Conservation (phyloP, 2,888 invertebrate genomes). For the Agapostemon virescens region DNA sequence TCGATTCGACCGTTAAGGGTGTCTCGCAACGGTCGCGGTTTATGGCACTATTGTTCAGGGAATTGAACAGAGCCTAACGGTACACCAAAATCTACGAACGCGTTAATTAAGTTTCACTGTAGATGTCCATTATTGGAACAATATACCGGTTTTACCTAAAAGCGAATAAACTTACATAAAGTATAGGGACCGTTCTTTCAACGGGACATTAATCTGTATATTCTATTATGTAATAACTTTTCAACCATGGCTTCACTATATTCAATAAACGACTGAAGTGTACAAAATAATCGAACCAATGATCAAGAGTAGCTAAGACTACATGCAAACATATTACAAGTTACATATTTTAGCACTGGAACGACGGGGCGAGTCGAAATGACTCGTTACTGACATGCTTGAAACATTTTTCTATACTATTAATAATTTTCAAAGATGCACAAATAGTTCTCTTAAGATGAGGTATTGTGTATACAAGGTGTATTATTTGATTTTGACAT, state of each 20-base stretch:
- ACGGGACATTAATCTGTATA: neutral
- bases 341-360: neutral
- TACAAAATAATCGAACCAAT: neutral
- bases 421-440: too few species aligned
- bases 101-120: constrained; percentile 7
- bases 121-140: neutral
- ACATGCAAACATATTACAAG: neutral
- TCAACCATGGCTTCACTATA: neutral
- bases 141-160: neutral
- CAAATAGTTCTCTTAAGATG: too few species aligned
- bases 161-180: neutral
- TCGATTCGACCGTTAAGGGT: constrained; percentile 5
- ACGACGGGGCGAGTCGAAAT: too few species aligned
- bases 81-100: neutral
- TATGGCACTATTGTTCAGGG: neutral
- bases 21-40: constrained; percentile 11
- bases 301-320: too few species aligned
- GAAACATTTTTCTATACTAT: too few species aligned
- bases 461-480: too few species aligned
- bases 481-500: neutral
- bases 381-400: too few species aligned
- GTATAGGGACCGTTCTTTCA: neutral
- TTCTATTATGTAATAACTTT: neutral
- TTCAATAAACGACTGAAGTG: neutral
- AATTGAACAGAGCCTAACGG: neutral